phyloP scores from a whole-genome alignment of 1,140 invertebrate species.

The Sycophaga agraensis region DNA sequence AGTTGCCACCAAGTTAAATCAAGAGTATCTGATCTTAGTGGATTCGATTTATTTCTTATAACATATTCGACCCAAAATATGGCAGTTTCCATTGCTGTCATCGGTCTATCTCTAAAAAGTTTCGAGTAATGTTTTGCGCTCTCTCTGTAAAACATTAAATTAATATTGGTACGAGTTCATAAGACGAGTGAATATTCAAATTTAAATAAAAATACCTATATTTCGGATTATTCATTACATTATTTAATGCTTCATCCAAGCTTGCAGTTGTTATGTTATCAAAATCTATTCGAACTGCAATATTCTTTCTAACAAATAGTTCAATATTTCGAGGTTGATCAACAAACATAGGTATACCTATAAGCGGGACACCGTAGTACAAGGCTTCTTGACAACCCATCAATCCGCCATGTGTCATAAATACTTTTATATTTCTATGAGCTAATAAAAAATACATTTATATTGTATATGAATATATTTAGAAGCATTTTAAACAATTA shows the following conservation, averaged over 20 bases:
- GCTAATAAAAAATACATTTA: conserved; percentile 34
- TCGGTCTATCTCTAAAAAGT: conserved; percentile 50
- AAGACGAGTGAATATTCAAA: not conserved
- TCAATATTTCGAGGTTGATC: conserved; percentile 60
- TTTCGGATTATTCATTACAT: conserved; percentile 29
- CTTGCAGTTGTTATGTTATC: conserved; percentile 28
- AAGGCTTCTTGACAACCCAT: conserved; percentile 59
- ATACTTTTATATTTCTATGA: conserved; percentile 59
- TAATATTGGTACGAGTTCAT: not conserved
- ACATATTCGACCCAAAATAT: conserved; percentile 62
- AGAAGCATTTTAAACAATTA: conserved; percentile 21
- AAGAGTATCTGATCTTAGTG: conserved; percentile 33
- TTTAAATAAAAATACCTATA: conserved; percentile 22
- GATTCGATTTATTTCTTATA: conserved; percentile 52
- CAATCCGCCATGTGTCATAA: conserved; percentile 63
- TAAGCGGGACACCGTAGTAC: conserved; percentile 58
- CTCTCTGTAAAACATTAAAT: conserved; percentile 16
- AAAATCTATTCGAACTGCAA: conserved; percentile 27
- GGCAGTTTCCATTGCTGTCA: conserved; percentile 56
- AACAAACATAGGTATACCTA: conserved; percentile 60
- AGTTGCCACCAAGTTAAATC: conserved; percentile 40
- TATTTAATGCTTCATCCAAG: conserved; percentile 26
- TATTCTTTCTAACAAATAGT: conserved; percentile 42
- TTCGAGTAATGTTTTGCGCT: conserved; percentile 20
- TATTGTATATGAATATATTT: too few species aligned